Evolutionary conservation across 64 coral and sea anemone genomes (phyloP).

Genomic region (Pachyseris speciosa): DNA sequence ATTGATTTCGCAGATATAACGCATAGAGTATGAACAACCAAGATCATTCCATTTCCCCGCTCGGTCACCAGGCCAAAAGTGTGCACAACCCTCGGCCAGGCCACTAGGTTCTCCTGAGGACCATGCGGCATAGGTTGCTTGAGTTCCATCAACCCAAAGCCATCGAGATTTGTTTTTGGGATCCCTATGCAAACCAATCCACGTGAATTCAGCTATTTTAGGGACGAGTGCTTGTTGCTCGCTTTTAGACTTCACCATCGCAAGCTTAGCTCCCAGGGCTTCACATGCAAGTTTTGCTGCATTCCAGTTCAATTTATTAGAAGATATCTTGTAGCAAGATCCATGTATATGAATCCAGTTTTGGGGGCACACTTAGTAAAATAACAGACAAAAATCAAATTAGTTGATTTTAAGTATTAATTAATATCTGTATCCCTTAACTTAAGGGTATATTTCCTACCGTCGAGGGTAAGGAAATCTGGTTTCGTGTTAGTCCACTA

Average conservation of each 20-base stretch:
- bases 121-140: not conserved
- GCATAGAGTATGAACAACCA: not conserved
- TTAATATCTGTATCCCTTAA: no score
- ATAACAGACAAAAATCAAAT: no score
- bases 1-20: not conserved
- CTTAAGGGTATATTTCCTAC: no score
- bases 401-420: no score
- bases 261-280: not conserved
- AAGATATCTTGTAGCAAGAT: not conserved
- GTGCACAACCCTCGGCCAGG: not conserved
- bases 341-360: not conserved
- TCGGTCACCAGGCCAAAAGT: not conserved
- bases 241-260: not conserved
- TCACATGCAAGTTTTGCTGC: conserved; percentile 13
- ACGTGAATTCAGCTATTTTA: not conserved
- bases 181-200: no score
- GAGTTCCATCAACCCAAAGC: no score
- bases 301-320: not conserved
- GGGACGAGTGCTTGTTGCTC: not conserved
- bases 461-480: no score
- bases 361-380: not conserved
- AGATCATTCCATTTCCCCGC: not conserved
- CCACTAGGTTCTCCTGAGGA: not conserved
- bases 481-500: no score
- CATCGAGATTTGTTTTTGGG: no score